Percentiles rank a stretch among this genome's conserved stretches.
Conservation (phyloP, 92 coral and sea anemone species). For the Zoanthus gigantus region DNA sequence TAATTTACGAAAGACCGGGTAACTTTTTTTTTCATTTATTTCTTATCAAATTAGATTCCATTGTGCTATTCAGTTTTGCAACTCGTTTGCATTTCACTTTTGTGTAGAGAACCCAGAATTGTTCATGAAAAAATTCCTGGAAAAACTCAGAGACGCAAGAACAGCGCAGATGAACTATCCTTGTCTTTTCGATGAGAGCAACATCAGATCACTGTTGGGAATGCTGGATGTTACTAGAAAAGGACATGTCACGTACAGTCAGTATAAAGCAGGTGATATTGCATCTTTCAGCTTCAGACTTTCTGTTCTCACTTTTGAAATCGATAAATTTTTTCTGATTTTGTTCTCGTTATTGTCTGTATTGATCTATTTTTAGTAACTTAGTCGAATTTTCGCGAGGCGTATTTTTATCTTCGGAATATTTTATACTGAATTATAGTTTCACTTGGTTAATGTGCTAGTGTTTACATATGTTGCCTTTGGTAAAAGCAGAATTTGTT, state of each 20-base stretch:
- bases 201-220: constrained; percentile 87
- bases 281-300: not conserved
- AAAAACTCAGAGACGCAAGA: constrained; percentile 87
- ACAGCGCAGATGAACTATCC: constrained; percentile 88
- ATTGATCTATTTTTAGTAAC: too few relatives aligned
- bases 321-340: not conserved
- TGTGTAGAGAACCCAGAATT: constrained; percentile 80
- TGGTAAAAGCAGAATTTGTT: too few relatives aligned
- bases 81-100: not conserved
- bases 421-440: too few relatives aligned
- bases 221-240: constrained; percentile 92
- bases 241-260: constrained; percentile 85
- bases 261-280: constrained; percentile 87
- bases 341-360: too few relatives aligned
- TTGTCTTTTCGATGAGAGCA: constrained; percentile 89
- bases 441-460: too few relatives aligned
- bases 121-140: constrained; percentile 80
- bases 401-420: too few relatives aligned
- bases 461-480: too few relatives aligned
- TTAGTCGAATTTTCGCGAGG: too few relatives aligned
- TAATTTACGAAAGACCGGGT: constrained; percentile 98
- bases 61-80: too few relatives aligned
- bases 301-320: not conserved
- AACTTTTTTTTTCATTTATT: not conserved
- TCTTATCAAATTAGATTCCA: not conserved